Evolutionary conservation across 1,140 invertebrate genomes (phyloP).

Genomic region (Pogonognathellus flavescens): DNA sequence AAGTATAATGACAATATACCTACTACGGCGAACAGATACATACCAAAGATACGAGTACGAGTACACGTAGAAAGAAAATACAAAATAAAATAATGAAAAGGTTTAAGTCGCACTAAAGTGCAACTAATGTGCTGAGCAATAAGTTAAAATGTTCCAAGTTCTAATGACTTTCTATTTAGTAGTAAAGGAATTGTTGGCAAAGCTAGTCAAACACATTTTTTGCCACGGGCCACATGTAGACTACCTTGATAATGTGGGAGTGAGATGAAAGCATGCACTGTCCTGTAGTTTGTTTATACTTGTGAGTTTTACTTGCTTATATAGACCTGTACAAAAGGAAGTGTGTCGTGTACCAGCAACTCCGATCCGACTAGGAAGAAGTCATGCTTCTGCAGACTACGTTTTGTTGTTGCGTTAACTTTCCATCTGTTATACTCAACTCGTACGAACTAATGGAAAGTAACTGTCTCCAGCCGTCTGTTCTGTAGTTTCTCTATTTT

Average conservation of each 20-base stretch:
- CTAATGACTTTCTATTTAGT: constrained; percentile 18
- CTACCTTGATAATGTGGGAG: too few species aligned
- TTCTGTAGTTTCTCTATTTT: background rate
- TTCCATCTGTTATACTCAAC: background rate
- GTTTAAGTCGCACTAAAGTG: constrained; percentile 1
- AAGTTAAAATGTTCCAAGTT: constrained; percentile 14
- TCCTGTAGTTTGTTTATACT: too few species aligned
- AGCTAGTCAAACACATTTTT: background rate
- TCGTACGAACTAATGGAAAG: background rate
- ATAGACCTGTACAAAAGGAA: too few species aligned
- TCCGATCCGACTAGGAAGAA: too few species aligned
- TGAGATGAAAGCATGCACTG: too few species aligned
- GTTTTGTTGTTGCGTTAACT: background rate
- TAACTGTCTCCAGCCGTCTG: background rate
- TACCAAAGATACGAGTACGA: background rate
- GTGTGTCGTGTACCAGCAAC: too few species aligned
- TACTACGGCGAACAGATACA: too few species aligned
- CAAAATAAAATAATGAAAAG: too few species aligned
- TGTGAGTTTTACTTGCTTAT: background rate
- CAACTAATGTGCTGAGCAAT: constrained; percentile 15
- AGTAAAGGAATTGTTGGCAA: too few species aligned
- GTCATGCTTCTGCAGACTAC: too few species aligned
- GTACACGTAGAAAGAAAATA: background rate
- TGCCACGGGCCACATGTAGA: background rate
- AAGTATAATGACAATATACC: too few species aligned